These are phyloP conservation scores for Rhinoderma darwinii DNA, from an alignment of 2,113 vertebrate species.

Conservation along the genomic window DNA sequence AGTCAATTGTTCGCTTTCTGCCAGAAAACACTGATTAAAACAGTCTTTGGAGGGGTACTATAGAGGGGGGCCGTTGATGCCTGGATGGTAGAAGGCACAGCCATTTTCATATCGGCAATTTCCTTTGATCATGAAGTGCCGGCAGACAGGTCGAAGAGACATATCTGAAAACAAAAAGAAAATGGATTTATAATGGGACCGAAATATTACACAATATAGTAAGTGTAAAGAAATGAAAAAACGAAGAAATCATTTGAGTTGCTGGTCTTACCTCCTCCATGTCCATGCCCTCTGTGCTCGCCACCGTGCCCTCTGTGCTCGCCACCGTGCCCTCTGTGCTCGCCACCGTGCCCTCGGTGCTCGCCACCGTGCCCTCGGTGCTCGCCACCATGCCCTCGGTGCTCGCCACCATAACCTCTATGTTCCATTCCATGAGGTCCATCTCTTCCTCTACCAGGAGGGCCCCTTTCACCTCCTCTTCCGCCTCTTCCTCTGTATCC, in stretches of 20 bases:
- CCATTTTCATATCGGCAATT: slow-evolving; percentile 91
- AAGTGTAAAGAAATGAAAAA: neutral
- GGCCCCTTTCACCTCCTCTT: slow-evolving; percentile 75
- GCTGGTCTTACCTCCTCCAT: slow-evolving; percentile 28
- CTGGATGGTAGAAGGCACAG: slow-evolving; percentile 93
- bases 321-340: slow-evolving; percentile 60
- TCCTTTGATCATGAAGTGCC: slow-evolving; percentile 95
- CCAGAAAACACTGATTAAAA: slow-evolving; percentile 36
- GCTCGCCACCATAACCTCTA: slow-evolving; percentile 63
- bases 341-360: slow-evolving; percentile 69
- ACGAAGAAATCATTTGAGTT: neutral
- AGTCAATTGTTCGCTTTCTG: neutral
- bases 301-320: slow-evolving; percentile 69
- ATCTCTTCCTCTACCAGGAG: slow-evolving; percentile 71
- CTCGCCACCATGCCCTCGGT: slow-evolving; percentile 68
- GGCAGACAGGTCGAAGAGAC: slow-evolving; percentile 87
- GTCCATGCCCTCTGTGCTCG: neutral
- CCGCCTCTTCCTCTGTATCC: slow-evolving; percentile 81
- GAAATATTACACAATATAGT: neutral
- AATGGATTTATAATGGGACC: neutral
- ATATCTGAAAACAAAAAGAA: slow-evolving; percentile 75
- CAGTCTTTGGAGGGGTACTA: slow-evolving; percentile 66
- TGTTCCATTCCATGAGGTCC: slow-evolving; percentile 75
- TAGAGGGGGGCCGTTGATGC: slow-evolving; percentile 87
- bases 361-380: slow-evolving; percentile 56